Evolutionary conservation across 2,888 invertebrate species (phyloP), one percentile per base, ranked within the genome.

Genomic region (Harpagoxenus sublaevis): DNA sequence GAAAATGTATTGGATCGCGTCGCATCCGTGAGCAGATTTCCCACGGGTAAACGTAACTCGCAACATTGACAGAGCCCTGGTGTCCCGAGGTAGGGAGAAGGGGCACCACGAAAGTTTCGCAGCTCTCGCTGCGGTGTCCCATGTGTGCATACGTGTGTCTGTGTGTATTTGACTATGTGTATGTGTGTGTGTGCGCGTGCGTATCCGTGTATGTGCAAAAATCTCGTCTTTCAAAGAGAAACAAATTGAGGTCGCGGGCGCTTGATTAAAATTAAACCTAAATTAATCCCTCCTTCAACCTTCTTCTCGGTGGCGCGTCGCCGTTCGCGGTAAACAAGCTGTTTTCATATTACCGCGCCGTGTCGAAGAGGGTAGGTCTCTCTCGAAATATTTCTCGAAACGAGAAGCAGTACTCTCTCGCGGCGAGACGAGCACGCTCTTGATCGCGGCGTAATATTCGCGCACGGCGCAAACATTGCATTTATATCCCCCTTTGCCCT

Each of bases 231-330:
- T 71, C 71, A 81, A 81, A 71, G 79, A 71, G 62, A 62, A 48
- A 62, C 79, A 81, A 81, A 81, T 81, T 81, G 60, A 42, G 62
- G 60, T 71, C 79, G 70, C 39, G 79, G 68, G 70, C n/a, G 71
- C 70, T 81, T 81, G 79, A 81, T 81, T 70, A 70, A 81, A 81
- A 81, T 81, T 81, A 81, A 81, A 81, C n/a, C 68, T 68, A 68
- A 79, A 79, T 79, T 79, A 79, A 79, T 79, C 68, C 57, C 57
- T 45, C 57, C 45, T 51, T 31, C 68, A 55, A 5, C 45, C 15
- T 12, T 15, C 23, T 23, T 23, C 31, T 45, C 66, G 66, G 31
- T 6, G 18, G 57, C n/a, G 70, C 23, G 79, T 79, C 35, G 60
- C 70, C 79, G 48, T 12, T 3, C 68, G 60, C 48, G 60, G 79